Evolutionary conservation across 2,113 vertebrate genomes (phyloP).

Genomic region (Addax nasomaculatus): DNA sequence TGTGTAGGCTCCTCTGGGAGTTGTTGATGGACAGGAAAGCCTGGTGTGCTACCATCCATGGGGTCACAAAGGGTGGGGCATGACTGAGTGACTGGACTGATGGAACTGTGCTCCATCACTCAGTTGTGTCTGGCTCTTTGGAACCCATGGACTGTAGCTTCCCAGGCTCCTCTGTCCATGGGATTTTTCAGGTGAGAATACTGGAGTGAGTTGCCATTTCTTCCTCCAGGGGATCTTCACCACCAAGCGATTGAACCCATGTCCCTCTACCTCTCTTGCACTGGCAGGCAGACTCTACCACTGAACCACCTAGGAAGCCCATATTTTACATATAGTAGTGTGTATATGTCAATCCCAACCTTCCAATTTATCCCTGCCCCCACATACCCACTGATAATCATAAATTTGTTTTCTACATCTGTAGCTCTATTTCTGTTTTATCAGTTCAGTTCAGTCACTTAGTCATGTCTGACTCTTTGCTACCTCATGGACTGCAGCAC

Average conservation of each 20-base stretch:
- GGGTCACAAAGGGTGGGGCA: not conserved
- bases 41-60: not conserved
- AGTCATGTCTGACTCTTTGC: not conserved
- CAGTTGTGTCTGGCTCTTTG: not conserved
- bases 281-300: not conserved
- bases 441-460: fast-evolving
- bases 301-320: not conserved
- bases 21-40: not conserved
- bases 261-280: not conserved
- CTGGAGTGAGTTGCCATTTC: not conserved
- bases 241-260: fast-evolving
- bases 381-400: not conserved
- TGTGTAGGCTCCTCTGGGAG: not conserved
- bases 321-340: not conserved
- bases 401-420: not conserved
- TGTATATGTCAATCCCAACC: not conserved
- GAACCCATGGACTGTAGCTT: not conserved
- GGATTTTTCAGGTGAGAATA: not conserved
- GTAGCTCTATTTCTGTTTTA: not conserved
- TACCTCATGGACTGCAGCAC: not conserved
- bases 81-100: not conserved
- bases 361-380: not conserved
- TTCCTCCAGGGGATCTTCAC: not conserved
- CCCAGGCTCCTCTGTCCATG: not conserved
- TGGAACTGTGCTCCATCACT: not conserved